Conservation (phyloP, 2,888 invertebrate species). For the Heliconius ethilla region DNA sequence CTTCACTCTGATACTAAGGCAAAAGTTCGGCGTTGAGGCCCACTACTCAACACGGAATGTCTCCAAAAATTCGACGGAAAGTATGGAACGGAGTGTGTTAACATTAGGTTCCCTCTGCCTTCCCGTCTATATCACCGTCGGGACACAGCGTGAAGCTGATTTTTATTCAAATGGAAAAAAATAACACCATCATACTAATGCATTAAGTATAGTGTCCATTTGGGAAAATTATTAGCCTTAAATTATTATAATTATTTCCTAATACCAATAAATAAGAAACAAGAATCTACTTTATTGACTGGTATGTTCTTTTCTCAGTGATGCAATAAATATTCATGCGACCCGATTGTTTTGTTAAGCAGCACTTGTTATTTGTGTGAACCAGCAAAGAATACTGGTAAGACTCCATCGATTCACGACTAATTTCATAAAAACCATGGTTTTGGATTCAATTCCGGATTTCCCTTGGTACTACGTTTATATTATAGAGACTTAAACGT, state of each 20-base stretch:
- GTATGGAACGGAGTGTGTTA: too few species aligned
- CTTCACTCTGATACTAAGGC: too few species aligned
- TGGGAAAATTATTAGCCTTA: background rate
- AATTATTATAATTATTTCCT: background rate
- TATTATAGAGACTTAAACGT: background rate
- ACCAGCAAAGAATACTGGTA: background rate
- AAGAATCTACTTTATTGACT: slow-evolving; percentile 7
- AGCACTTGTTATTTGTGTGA: slow-evolving; percentile 20
- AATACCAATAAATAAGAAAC: background rate
- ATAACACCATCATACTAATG: background rate
- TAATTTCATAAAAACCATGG: background rate
- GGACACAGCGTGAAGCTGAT: too few species aligned
- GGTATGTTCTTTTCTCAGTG: slow-evolving; percentile 18
- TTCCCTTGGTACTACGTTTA: background rate
- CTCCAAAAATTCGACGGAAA: too few species aligned
- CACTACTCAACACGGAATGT: too few species aligned
- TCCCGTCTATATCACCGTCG: too few species aligned
- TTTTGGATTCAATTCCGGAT: background rate
- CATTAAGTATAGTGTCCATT: background rate
- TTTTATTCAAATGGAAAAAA: background rate
- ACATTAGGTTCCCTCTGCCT: too few species aligned
- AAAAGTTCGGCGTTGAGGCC: too few species aligned
- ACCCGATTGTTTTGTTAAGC: slow-evolving; percentile 25
- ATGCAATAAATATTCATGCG: slow-evolving; percentile 31
- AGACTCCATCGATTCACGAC: background rate